Percentiles rank a stretch among this genome's conserved stretches.
These are phyloP conservation scores for Triops longicaudatus DNA, from an alignment of 1,140 invertebrate species.

Conservation along the genomic window DNA sequence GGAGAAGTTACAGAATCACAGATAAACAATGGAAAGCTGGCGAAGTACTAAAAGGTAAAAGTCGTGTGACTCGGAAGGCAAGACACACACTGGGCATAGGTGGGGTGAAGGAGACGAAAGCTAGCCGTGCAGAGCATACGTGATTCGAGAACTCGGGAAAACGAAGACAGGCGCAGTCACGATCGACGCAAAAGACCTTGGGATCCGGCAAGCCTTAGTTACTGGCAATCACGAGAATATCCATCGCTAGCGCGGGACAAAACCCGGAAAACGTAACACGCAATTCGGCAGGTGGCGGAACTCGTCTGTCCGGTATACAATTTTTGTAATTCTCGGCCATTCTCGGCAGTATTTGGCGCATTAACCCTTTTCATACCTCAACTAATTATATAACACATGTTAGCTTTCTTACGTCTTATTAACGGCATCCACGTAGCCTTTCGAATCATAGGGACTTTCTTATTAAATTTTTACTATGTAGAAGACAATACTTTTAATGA, in stretches of 20 bases:
- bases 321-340: background rate
- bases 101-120: background rate
- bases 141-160: background rate
- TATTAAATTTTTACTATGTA: too few relatives aligned
- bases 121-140: background rate
- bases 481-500: too few relatives aligned
- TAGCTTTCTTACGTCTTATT: too few relatives aligned
- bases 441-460: too few relatives aligned
- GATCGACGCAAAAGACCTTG: conserved; percentile 1
- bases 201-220: background rate
- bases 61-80: background rate
- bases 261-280: background rate
- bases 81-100: background rate
- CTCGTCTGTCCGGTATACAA: background rate
- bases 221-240: background rate
- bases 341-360: too few relatives aligned
- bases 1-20: background rate
- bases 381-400: too few relatives aligned
- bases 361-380: too few relatives aligned
- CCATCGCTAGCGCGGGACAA: background rate
- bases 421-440: too few relatives aligned
- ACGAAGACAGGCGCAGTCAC: conserved; percentile 10
- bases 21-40: background rate
- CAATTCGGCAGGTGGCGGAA: background rate
- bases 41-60: background rate